Evolutionary conservation across 2,888 invertebrate genomes (phyloP).

Genomic region (Blastobasis adustella): DNA sequence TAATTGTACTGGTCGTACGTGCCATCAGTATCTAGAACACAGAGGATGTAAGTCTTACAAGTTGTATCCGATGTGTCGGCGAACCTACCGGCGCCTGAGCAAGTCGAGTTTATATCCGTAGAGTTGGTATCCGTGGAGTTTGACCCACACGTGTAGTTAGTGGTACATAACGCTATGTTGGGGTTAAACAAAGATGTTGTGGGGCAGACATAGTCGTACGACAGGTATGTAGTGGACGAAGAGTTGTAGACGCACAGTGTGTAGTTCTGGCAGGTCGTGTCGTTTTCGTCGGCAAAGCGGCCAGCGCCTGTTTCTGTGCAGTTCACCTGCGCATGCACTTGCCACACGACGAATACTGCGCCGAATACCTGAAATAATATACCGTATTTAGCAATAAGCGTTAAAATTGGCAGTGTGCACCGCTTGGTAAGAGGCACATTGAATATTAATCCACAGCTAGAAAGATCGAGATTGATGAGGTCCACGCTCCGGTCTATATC

Average conservation of each 20-base stretch:
- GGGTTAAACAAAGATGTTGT: constrained; percentile 57
- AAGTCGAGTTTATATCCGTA: constrained; percentile 37
- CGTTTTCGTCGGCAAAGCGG: constrained; percentile 45
- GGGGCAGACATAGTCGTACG: constrained; percentile 55
- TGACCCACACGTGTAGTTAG: constrained; percentile 46
- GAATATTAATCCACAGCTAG: too few relatives aligned
- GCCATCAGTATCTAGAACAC: constrained; percentile 42
- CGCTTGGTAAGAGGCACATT: too few relatives aligned
- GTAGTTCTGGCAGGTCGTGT: constrained; percentile 57
- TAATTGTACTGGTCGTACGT: constrained; percentile 34
- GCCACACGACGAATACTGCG: constrained; percentile 31
- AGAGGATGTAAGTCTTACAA: constrained; percentile 48
- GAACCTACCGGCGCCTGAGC: constrained; percentile 44
- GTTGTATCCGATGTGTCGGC: constrained; percentile 47
- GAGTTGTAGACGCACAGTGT: constrained; percentile 44
- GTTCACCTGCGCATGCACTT: constrained; percentile 35
- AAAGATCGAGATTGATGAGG: too few relatives aligned
- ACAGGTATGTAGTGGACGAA: constrained; percentile 25
- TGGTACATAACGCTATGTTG: constrained; percentile 36
- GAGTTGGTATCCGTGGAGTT: constrained; percentile 20
- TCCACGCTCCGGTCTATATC: too few relatives aligned
- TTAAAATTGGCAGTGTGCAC: too few relatives aligned
- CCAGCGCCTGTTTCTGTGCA: constrained; percentile 54
- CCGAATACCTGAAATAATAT: constrained; percentile 17
- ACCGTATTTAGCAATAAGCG: too few relatives aligned